Evolutionary conservation across 2,797 vertebrate species (phyloP).

Genomic region (Pterois miles): DNA sequence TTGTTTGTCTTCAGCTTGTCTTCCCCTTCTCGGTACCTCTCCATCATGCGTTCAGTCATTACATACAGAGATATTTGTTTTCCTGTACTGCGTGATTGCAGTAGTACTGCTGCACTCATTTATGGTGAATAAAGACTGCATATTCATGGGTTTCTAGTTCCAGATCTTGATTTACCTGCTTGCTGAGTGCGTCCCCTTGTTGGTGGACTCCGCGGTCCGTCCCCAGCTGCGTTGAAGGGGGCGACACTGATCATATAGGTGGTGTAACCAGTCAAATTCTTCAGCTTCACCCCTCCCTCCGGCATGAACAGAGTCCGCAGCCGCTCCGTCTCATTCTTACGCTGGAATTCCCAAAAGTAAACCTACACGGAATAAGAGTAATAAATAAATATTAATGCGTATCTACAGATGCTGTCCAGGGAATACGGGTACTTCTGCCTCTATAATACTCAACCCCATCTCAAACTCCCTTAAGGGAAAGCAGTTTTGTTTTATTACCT

Average conservation of each 20-base stretch:
- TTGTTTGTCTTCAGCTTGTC: constrained; percentile 35
- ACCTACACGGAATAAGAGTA: constrained; percentile 79
- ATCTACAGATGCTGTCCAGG: constrained; percentile 10
- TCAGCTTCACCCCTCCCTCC: constrained; percentile 91
- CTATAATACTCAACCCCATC: constrained; percentile 42
- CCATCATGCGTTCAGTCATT: constrained; percentile 14
- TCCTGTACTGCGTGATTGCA: not conserved
- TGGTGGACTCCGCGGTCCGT: constrained; percentile 90
- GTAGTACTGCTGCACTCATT: not conserved
- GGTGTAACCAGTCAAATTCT: constrained; percentile 97
- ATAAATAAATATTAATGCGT: constrained; percentile 35
- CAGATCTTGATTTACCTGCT: constrained; percentile 84
- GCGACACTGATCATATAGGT: constrained; percentile 93
- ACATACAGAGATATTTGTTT: constrained; percentile 22
- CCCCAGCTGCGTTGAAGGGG: constrained; percentile 94
- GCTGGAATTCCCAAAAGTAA: constrained; percentile 93
- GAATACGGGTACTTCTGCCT: constrained; percentile 29
- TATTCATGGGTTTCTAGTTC: not conserved
- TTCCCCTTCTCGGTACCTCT: not conserved
- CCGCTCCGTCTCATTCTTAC: constrained; percentile 87
- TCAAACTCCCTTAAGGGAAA: constrained; percentile 43
- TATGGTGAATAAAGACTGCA: not conserved
- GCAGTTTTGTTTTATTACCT: constrained; percentile 55
- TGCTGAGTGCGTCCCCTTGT: constrained; percentile 91
- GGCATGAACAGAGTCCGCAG: constrained; percentile 94